These are phyloP conservation scores for Bimastos eiseni DNA, from an alignment of 2,888 invertebrate species.

Conservation along the genomic window DNA sequence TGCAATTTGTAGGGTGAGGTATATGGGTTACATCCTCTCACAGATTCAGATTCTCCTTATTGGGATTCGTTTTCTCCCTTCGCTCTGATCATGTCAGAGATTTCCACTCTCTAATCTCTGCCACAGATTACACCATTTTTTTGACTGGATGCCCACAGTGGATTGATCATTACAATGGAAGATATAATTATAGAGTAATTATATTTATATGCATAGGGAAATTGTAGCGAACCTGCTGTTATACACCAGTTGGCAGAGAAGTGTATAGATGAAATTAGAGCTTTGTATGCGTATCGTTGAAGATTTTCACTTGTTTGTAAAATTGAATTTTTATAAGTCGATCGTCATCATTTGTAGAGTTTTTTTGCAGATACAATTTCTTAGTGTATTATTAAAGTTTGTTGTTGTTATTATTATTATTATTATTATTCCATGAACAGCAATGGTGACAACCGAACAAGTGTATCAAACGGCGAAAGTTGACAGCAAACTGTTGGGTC, in stretches of 20 bases:
- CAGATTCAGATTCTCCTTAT: neutral
- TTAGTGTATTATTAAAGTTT: conserved; percentile 13
- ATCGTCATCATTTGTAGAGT: neutral
- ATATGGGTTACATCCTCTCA: neutral
- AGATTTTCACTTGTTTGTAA: neutral
- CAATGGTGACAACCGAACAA: no score
- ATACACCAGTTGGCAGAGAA: neutral
- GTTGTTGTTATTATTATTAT: no score
- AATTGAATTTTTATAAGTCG: neutral
- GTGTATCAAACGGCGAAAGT: no score
- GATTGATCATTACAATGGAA: neutral
- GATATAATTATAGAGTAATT: neutral
- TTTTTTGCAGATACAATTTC: neutral
- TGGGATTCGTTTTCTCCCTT: neutral
- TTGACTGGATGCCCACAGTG: neutral
- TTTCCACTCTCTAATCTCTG: neutral
- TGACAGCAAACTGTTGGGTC: no score
- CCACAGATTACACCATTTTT: neutral
- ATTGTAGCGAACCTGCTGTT: neutral
- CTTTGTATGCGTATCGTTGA: neutral
- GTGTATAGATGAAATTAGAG: neutral
- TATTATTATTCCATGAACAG: no score
- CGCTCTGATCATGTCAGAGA: neutral
- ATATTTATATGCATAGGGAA: neutral
- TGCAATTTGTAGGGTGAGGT: neutral